phyloP scores from a whole-genome alignment of 2,888 invertebrate genomes.

The Geotrupes spiniger region DNA sequence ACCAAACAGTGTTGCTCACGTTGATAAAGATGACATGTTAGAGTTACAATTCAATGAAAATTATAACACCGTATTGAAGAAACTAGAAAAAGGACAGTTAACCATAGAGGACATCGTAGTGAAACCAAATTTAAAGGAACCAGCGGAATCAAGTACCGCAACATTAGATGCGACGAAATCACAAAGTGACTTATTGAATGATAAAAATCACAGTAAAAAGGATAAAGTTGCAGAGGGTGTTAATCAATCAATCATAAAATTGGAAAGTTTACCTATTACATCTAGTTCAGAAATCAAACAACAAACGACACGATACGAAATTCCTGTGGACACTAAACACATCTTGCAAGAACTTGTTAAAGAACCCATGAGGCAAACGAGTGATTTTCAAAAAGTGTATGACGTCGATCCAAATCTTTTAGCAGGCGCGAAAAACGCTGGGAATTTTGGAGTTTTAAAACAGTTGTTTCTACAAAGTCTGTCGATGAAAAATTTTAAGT shows the following conservation, averaged over 20 bases:
- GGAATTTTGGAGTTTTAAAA: constrained; percentile 14
- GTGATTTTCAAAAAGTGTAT: constrained; percentile 21
- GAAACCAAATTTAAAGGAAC: constrained; percentile 1
- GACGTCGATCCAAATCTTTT: constrained; percentile 10
- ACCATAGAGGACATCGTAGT: constrained; percentile 36
- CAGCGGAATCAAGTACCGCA: no score
- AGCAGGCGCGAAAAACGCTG: constrained; percentile 7
- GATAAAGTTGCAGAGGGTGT: no score
- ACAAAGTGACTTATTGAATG: no score
- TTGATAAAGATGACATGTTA: constrained; percentile 33
- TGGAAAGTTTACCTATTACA: neutral
- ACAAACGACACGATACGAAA: no score
- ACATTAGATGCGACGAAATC: no score
- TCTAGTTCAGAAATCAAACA: no score
- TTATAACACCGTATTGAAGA: constrained; percentile 39
- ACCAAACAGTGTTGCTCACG: constrained; percentile 45
- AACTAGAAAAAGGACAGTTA: constrained; percentile 39
- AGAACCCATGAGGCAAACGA: constrained; percentile 33
- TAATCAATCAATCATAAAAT: neutral
- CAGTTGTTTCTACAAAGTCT: constrained; percentile 23
- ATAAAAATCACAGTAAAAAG: no score
- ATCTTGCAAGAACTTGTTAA: constrained; percentile 36
- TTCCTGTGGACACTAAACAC: constrained; percentile 30
- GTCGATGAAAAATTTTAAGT: constrained; percentile 17
- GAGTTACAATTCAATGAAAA: constrained; percentile 39